Evolutionary conservation across 2,113 vertebrate species (phyloP), one percentile per base, ranked within the genome.

Genomic region (Hydrochoerus hydrochaeris): DNA sequence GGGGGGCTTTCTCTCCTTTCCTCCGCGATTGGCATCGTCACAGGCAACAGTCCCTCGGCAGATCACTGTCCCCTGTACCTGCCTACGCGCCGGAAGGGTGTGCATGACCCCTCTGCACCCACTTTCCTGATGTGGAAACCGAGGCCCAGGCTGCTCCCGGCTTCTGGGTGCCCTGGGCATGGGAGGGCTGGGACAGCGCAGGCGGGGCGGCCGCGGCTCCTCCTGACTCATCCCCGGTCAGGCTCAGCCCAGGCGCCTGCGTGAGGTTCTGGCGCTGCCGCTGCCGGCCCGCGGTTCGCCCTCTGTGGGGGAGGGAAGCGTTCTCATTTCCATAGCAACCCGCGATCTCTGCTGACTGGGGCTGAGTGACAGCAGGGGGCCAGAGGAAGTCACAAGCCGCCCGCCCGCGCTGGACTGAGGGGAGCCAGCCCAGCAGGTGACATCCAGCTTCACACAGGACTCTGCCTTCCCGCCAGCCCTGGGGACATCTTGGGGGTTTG

Each of bases 321-420:
- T 38, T 35, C 30, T 52, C 2, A 19, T 98, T 91, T 91, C 97
- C 95, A 95, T 93, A 85, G 94, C 84, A 93, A 97, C 97, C 1
- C 20, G 81, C 35, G 24, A 85, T 95, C 89, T 77, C 54, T 32
- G 38, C 80, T 73, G 82, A 85, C 63, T 96, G 22, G 90, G 54
- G 86, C 86, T 95, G 96, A 95, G 60, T 94, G 96, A 97, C 96
- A 96, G 94, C 24, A 49, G 8, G 78, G 92, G 91, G 85, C 90
- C 88, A 88, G 88, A 96, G 83, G 97, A 96, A 96, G 95, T 89
- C 83, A 22, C 73, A 69, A 0, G 1, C 86, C 91, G 41, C 95
- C 97, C 91, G 46, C 95, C 97, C 91, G 95, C 86, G 22, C 62
- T 0, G 28, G 49, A 49, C 92, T 24, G 49, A 80, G 26, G 30